phyloP scores from a whole-genome alignment of 2,797 vertebrate species.

The Rhinichthys osculus region DNA sequence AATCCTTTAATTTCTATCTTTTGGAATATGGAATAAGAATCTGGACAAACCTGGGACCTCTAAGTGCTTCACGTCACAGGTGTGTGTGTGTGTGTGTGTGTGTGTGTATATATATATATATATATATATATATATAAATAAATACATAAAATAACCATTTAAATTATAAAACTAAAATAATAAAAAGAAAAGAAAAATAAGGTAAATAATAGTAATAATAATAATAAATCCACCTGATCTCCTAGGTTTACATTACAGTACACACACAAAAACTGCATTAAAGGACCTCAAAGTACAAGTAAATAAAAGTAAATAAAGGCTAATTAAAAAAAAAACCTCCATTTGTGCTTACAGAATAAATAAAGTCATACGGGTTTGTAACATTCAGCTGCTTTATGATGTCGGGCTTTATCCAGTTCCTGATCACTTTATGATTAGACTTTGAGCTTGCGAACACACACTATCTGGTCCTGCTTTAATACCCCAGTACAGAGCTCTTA shows the following conservation, averaged over 20 bases:
- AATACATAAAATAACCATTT: background rate
- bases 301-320: background rate
- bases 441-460: background rate
- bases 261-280: background rate
- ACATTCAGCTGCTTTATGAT: constrained; percentile 1
- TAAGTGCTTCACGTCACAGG: background rate
- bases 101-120: no score
- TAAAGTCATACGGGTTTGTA: background rate
- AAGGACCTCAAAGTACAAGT: background rate
- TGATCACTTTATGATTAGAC: constrained; percentile 6
- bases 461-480: constrained; percentile 11
- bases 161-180: background rate
- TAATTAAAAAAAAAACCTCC: background rate
- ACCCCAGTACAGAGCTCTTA: background rate
- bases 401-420: background rate
- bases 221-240: background rate
- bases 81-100: no score
- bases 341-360: background rate
- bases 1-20: no score
- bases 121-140: no score
- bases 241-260: background rate
- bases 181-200: background rate
- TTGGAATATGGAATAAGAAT: background rate
- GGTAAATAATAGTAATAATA: background rate
- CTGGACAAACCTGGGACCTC: background rate